Base-by-base conservation (phyloP, 2,113 vertebrate species). In the Aphyosemion australe region DNA sequence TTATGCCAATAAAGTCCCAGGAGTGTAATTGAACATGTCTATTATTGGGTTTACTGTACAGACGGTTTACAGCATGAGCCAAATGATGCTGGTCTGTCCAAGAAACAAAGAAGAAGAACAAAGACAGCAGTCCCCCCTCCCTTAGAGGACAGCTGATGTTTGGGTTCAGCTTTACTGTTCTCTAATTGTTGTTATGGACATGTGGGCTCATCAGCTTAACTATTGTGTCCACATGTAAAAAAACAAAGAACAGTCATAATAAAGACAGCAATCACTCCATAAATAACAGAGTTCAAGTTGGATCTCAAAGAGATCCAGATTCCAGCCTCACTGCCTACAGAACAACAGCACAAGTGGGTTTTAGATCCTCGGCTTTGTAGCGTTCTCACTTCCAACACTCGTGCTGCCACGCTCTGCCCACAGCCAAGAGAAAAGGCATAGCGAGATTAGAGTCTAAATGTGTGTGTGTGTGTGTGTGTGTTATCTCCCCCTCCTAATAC, bases 401-500 rank as follows among this genome's bases (percentile, higher is more conserved):
- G 2, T 59, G 59, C 54, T 65, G 56, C 21, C 20, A 26, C 39
- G 47, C 46, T 53, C 56, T 58, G 45, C 63, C 67, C 43, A 46
- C 46, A 63, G 69, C 60, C 65, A 59, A 50, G 46, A 76, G 65
- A 48, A 52, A 57, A 53, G 31, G 47, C 60, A 52, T 51, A 34
- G 43, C 15, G 19, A 84, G 72, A 78, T 80, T 65, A 71, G 63
- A 71, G 55, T 47, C 50, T 61, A 57, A 72, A 84, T 71, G 61
- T 71, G 59, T 68, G 70, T 67, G 66, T 70, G 50, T 45, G 48
- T 52, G 48, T 57, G 46, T 61, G 63, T 51, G 63, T 46, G 60
- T 83, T 87, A 87, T 90, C 78, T 66, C 67, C 65, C 70, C 69
- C 73, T 79, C 71, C 74, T 88, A 88, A 90, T 85, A 67, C 83